Evolutionary conservation across 2,797 vertebrate genomes (phyloP), one percentile per base, ranked within the genome.

Genomic region (Sebastes vulpes): DNA sequence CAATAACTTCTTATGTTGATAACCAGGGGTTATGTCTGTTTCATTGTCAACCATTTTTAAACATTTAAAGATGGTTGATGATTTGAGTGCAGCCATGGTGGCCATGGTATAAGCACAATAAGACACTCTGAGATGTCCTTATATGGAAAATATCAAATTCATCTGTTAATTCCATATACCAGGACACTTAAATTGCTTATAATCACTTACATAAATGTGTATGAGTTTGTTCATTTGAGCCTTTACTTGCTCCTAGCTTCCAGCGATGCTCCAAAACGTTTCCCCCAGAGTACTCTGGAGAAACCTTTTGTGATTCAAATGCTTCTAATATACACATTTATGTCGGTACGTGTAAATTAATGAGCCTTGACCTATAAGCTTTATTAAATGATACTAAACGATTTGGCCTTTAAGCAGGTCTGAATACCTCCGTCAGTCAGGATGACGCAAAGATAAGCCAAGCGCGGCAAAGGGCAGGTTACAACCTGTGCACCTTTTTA

Each of bases 401-500:
- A 80, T 83, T 72, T 67, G 71, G 46, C 75, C 65, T 75, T 76
- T 75, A 54, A 65, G 25, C 54, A 32, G 28, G 42, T 82, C 46
- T 81, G 38, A 82, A 90, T 35, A 50, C 54, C 23, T 75, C 72
- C 3, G 42, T 82, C 76, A 78, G 46, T 80, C 59, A 69, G 5
- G 48, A 29, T 78, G 59, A 79, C 6, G 6, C 66, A 8, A 26
- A 74, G 77, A 82, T 84, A 82, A 75, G 54, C 59, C 74, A 29
- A 50, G 71, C 3, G 1, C 60, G 57, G 52, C 48, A 79, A 86
- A 86, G 68, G 83, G 75, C 88, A 83, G 63, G 79, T 85, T 72
- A 35, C 29, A 87, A 71, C 87, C 81, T 81, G 76, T 77, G 78
- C 18, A 64, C 20, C 9, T 54, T 73, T 18, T 4, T 23, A 58